phyloP scores from a whole-genome alignment of 2,113 vertebrate species.

The Poicephalus meyeri region DNA sequence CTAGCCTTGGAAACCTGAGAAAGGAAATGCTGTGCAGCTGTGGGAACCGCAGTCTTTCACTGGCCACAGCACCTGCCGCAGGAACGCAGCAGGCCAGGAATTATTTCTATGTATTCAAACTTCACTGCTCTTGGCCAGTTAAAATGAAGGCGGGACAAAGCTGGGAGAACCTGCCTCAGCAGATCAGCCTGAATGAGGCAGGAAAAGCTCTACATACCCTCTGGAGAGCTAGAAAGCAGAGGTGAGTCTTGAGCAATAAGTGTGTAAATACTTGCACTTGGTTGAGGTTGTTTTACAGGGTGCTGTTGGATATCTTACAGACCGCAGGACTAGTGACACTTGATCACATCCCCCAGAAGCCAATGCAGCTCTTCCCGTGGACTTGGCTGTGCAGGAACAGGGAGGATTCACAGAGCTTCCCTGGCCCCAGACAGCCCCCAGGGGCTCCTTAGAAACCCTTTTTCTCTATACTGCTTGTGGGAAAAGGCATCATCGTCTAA shows the following conservation, averaged over 20 bases:
- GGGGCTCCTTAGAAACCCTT: not conserved
- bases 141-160: not conserved
- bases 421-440: not conserved
- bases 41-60: not conserved
- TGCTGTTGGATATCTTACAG: not conserved
- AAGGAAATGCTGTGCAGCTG: not conserved
- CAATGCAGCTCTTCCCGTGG: not conserved
- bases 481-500: not conserved
- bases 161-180: not conserved
- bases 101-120: not conserved
- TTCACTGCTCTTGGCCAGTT: not conserved
- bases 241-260: not conserved
- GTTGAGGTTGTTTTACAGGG: not conserved
- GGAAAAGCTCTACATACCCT: not conserved
- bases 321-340: not conserved
- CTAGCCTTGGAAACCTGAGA: not conserved
- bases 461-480: not conserved
- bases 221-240: not conserved
- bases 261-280: not conserved
- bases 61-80: not conserved
- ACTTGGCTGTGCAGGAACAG: not conserved
- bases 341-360: fast-evolving
- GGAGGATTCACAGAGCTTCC: not conserved
- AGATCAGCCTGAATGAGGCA: not conserved
- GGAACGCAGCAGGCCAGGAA: not conserved